phyloP scores from a whole-genome alignment of 2,888 invertebrate species.

The Acanthococcus lagerstroemiae region DNA sequence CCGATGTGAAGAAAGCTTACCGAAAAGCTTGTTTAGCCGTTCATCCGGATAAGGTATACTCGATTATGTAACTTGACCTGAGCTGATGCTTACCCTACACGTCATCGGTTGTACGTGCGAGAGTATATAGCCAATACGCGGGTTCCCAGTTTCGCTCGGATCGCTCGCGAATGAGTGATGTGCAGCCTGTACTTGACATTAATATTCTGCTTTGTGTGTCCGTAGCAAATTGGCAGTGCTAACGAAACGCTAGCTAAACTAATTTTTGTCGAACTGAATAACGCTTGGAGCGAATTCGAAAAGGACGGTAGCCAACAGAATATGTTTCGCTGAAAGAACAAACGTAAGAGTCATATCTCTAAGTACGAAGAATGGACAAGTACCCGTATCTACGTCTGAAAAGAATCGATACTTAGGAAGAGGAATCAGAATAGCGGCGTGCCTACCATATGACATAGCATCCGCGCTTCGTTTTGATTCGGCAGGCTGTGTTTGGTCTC shows the following conservation, averaged over 20 bases:
- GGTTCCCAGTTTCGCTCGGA: neutral
- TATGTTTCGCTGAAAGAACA: slow-evolving; percentile 11
- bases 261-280: slow-evolving; percentile 97
- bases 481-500: no score
- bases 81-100: no score
- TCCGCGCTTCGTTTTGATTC: no score
- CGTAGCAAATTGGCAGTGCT: slow-evolving; percentile 80
- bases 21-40: slow-evolving; percentile 91
- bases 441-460: no score
- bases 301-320: slow-evolving; percentile 31
- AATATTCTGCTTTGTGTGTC: neutral
- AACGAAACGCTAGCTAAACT: slow-evolving; percentile 89
- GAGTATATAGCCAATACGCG: no score
- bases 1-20: slow-evolving; percentile 93
- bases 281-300: slow-evolving; percentile 96
- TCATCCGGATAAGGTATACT: slow-evolving; percentile 95
- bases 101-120: no score
- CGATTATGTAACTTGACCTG: no score
- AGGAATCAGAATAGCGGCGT: no score
- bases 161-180: slow-evolving; percentile 14
- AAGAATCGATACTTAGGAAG: no score
- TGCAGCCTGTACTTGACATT: neutral
- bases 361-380: no score
- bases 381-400: no score
- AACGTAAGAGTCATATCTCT: no score